phyloP scores from a whole-genome alignment of 2,797 vertebrate species.

The Labroides dimidiatus region DNA sequence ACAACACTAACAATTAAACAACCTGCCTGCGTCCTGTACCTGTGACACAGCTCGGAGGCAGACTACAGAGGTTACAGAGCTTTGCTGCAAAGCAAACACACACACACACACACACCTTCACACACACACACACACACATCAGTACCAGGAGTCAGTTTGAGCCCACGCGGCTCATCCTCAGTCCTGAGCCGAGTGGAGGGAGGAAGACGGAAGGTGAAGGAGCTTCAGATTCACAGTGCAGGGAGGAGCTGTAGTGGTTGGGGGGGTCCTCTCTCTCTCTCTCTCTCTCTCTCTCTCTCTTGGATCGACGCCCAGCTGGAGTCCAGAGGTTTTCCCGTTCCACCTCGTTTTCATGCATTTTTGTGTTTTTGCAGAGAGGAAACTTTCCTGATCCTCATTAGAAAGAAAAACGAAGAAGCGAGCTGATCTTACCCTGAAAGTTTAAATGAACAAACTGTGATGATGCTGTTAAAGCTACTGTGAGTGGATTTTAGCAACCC shows the following conservation, averaged over 20 bases:
- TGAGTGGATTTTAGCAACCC: no score
- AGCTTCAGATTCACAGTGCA: constrained; percentile 58
- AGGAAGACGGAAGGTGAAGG: constrained; percentile 24
- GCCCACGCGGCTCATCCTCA: constrained; percentile 40
- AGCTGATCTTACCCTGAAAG: constrained; percentile 17
- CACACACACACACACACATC: constrained; percentile 63
- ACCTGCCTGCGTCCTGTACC: constrained; percentile 37
- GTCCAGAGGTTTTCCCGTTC: constrained; percentile 6
- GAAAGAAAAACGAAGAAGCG: constrained; percentile 10
- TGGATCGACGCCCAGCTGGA: constrained; percentile 18
- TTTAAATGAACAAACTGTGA: constrained; percentile 2
- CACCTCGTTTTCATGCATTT: background rate
- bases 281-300: background rate
- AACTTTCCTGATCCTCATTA: constrained; percentile 1
- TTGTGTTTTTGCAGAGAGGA: constrained; percentile 2
- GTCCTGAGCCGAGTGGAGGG: constrained; percentile 39
- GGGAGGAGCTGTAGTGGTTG: constrained; percentile 34
- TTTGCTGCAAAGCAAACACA: constrained; percentile 79
- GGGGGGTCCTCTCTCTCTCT: constrained; percentile 25
- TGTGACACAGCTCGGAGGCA: constrained; percentile 32
- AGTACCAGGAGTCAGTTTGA: constrained; percentile 53
- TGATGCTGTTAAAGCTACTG: background rate
- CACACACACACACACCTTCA: constrained; percentile 22
- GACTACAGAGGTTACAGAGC: constrained; percentile 62
- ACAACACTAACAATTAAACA: constrained; percentile 41